These are phyloP conservation scores for Xiphophorus maculatus DNA, from an alignment of 2,113 vertebrate species.

Conservation along the genomic window DNA sequence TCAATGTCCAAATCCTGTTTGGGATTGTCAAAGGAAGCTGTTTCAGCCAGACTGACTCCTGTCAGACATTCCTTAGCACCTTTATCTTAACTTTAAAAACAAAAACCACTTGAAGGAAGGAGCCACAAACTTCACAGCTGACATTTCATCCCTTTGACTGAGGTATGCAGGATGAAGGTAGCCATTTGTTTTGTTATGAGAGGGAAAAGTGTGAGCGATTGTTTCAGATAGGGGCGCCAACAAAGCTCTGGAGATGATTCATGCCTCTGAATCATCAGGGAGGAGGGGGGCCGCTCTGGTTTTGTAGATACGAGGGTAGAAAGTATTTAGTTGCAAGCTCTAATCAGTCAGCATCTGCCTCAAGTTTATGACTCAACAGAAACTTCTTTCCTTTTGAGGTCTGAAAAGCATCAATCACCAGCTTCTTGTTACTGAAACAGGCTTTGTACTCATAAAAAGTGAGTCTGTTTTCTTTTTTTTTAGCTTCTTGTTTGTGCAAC, in stretches of 20 bases:
- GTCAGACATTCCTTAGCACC: neutral
- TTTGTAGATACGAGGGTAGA: neutral
- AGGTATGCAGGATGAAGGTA: neutral
- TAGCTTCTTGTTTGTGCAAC: neutral
- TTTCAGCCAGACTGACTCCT: neutral
- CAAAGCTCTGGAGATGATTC: neutral
- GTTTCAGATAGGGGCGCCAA: neutral
- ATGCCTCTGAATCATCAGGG: neutral
- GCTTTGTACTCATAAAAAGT: constrained; percentile 13
- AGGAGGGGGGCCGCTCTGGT: neutral
- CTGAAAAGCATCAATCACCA: constrained; percentile 10
- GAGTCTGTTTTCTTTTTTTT: constrained; percentile 1
- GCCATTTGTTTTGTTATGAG: neutral
- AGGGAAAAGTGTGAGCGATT: neutral
- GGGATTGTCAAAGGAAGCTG: neutral
- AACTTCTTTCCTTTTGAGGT: constrained; percentile 4
- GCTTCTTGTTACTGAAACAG: neutral
- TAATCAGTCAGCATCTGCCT: constrained; percentile 12
- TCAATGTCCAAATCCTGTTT: neutral
- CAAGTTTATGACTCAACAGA: constrained; percentile 23
- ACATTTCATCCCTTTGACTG: neutral
- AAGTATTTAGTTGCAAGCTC: constrained; percentile 19
- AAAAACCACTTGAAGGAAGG: neutral
- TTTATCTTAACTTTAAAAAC: neutral
- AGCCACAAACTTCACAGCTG: neutral